phyloP scores from a whole-genome alignment of 1,140 invertebrate genomes.

The Listronotus oregonensis region DNA sequence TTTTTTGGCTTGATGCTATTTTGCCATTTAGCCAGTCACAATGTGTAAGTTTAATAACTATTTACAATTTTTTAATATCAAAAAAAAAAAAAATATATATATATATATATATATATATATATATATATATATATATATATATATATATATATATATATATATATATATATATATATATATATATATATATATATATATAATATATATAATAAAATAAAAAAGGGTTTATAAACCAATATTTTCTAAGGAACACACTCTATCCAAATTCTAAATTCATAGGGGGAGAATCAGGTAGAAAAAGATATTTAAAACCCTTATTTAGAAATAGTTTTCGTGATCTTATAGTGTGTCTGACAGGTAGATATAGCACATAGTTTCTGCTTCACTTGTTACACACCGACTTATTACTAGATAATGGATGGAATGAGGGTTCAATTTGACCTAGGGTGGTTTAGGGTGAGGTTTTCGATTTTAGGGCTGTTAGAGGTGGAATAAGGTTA shows the following conservation, averaged over 20 bases:
- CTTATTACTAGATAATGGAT: slow-evolving; percentile 50
- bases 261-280: slow-evolving; percentile 12
- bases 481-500: slow-evolving; percentile 16
- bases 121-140: too few relatives aligned
- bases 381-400: slow-evolving; percentile 46
- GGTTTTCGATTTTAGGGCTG: slow-evolving; percentile 35
- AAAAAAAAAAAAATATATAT: too few relatives aligned
- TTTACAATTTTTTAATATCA: too few relatives aligned
- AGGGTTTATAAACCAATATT: neutral
- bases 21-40: too few relatives aligned
- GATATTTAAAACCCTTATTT: slow-evolving; percentile 45
- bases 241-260: slow-evolving; percentile 21
- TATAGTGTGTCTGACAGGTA: slow-evolving; percentile 46
- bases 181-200: too few relatives aligned
- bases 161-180: too few relatives aligned
- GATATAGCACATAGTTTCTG: slow-evolving; percentile 41
- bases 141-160: too few relatives aligned
- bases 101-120: too few relatives aligned
- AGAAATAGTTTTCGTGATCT: slow-evolving; percentile 38
- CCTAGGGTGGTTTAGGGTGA: slow-evolving; percentile 35
- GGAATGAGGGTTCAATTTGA: slow-evolving; percentile 31
- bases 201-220: too few relatives aligned
- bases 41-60: too few relatives aligned
- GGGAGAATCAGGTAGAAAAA: slow-evolving; percentile 41
- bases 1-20: too few relatives aligned